Conservation (phyloP, 2,797 vertebrate species). For the Pangasius larnaudii region DNA sequence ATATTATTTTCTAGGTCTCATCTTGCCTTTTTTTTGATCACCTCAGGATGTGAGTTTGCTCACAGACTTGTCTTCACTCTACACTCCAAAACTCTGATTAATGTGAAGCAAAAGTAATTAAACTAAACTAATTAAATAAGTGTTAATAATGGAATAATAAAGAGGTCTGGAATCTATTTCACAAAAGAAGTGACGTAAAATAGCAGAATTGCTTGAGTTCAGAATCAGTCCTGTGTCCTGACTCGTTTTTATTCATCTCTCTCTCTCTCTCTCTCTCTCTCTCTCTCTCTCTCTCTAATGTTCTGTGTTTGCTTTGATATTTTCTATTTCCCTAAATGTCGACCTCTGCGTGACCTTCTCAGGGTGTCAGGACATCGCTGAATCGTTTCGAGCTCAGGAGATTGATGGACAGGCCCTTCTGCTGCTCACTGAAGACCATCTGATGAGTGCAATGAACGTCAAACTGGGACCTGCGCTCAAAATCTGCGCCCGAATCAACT, state of each 20-base stretch:
- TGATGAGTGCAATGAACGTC: constrained; percentile 99
- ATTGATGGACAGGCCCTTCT: constrained; percentile 97
- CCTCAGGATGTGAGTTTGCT: no score
- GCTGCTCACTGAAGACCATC: constrained; percentile 96
- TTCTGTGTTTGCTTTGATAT: background rate
- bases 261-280: background rate
- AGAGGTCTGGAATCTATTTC: background rate
- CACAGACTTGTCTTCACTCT: background rate
- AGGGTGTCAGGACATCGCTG: constrained; percentile 95
- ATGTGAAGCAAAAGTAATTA: background rate
- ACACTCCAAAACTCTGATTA: background rate
- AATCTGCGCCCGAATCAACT: constrained; percentile 97
- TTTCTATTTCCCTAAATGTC: background rate
- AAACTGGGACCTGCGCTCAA: constrained; percentile 97
- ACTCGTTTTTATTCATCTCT: background rate
- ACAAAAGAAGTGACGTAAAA: background rate
- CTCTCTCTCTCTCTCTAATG: background rate
- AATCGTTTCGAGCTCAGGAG: constrained; percentile 95
- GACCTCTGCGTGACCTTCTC: constrained; percentile 9
- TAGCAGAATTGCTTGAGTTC: background rate
- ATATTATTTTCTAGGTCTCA: no score
- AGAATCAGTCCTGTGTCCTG: background rate
- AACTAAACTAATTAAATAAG: background rate
- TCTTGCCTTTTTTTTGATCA: no score
- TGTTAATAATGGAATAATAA: background rate